Percentiles rank a stretch among this genome's conserved stretches.
phyloP scores from a whole-genome alignment of 2,113 vertebrate genomes.

The Mixornis gularis region DNA sequence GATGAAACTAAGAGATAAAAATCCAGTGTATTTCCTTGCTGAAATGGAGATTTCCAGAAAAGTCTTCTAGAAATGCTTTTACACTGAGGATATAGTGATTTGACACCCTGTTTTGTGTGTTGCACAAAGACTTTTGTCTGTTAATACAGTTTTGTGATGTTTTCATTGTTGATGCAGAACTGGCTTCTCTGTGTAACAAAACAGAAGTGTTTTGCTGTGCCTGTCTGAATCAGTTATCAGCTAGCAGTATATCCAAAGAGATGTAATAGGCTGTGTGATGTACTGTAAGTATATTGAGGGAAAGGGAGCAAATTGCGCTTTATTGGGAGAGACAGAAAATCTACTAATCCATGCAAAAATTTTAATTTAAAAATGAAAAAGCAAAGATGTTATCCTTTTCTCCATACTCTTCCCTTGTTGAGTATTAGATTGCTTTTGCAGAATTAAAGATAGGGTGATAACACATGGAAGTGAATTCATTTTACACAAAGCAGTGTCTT shows the following conservation, averaged over 20 bases:
- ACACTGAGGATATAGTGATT: slow-evolving; percentile 6
- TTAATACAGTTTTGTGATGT: slow-evolving; percentile 58
- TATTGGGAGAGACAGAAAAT: slow-evolving; percentile 36
- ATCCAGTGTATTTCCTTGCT: slow-evolving; percentile 4
- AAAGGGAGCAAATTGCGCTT: slow-evolving; percentile 60
- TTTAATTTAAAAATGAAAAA: slow-evolving; percentile 56
- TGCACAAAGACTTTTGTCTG: slow-evolving; percentile 59
- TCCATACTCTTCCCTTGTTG: slow-evolving; percentile 16
- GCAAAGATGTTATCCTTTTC: slow-evolving; percentile 11
- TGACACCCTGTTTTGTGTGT: slow-evolving; percentile 50
- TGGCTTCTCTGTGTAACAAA: slow-evolving; percentile 49
- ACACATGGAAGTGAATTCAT: neutral
- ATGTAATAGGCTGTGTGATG: neutral
- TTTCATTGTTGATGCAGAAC: slow-evolving; percentile 28
- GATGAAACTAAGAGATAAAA: neutral
- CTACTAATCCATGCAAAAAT: neutral
- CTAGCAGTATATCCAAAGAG: slow-evolving; percentile 44
- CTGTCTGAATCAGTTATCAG: slow-evolving; percentile 35
- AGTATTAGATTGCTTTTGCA: neutral
- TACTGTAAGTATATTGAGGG: slow-evolving; percentile 57
- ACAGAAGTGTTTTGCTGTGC: slow-evolving; percentile 25
- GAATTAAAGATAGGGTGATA: neutral
- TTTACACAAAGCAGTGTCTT: slow-evolving; percentile 15
- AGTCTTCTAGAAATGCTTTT: slow-evolving; percentile 38
- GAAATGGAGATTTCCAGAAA: slow-evolving; percentile 4